Conservation (phyloP, 2,797 vertebrate genomes). For the Channa striata region DNA sequence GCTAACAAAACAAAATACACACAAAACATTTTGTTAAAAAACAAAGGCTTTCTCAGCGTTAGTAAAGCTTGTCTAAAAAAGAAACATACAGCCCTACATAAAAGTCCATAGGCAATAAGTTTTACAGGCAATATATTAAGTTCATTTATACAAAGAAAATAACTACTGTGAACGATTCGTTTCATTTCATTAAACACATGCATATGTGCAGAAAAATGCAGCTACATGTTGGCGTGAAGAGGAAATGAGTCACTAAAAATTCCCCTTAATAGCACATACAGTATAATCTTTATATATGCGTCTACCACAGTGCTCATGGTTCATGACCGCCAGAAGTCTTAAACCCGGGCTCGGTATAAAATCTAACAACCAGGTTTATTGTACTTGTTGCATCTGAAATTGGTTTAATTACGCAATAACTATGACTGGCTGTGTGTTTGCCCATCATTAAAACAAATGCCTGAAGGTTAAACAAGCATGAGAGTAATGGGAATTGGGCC, state of each 20-base stretch:
- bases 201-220: conserved; percentile 6
- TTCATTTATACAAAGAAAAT: conserved; percentile 3
- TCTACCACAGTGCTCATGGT: conserved; percentile 12
- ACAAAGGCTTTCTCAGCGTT: conserved; percentile 6
- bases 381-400: conserved; percentile 58
- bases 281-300: conserved; percentile 6
- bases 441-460: conserved; percentile 49
- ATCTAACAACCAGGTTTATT: conserved; percentile 49
- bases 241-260: conserved; percentile 11
- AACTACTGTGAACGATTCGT: conserved; percentile 10
- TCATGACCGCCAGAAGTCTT: conserved; percentile 13
- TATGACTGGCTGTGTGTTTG: conserved; percentile 23
- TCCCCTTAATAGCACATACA: conserved; percentile 1
- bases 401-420: conserved; percentile 58
- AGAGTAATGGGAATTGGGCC: conserved; percentile 30
- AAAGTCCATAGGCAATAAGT: background rate
- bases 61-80: background rate
- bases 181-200: background rate
- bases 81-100: background rate
- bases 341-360: conserved; percentile 27
- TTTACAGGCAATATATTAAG: conserved; percentile 15
- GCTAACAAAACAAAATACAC: background rate
- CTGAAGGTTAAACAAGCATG: conserved; percentile 53
- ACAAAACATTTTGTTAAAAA: accelerated
- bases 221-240: background rate